Base-by-base conservation (phyloP, 1,140 invertebrate species). In the Drosophila kikkawai region DNA sequence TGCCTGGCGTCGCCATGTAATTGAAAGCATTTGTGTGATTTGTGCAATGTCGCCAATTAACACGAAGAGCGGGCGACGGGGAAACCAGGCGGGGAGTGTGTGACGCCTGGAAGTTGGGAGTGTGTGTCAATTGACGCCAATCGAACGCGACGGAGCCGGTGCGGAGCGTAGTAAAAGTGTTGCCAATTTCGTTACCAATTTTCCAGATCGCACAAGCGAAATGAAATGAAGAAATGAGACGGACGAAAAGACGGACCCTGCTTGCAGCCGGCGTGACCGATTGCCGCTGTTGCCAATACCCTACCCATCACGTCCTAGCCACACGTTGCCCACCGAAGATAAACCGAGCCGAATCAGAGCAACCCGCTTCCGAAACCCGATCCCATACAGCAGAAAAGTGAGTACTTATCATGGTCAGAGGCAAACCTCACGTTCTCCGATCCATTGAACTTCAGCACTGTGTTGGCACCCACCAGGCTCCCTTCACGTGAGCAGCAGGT, bases 1-100 rank as follows among this genome's bases (percentile, higher is more conserved):
- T 74, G 68, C 65, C 66, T 76, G 74, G 74, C 74, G 74, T 55
- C 70, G 55, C 84, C 78, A 65, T 82, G 86, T 82, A 91, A 88
- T 90, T 88, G 84, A 88, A 90, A 85, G 86, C 81, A 82, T 90
- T 91, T 88, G 81, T 85, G 81, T 85, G 87, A 88, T 91, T 91
- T 88, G 85, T 91, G 79, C 82, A 91, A 88, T 90, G 85, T 75
- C 83, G 80, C 75, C 75, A 85, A 91, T 88, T 88, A 85, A 44
- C 63, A 48, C 59, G 39, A 47, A 34, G 57, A 36, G 58, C 50
- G 56, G 57, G 56, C 17, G 47, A 19, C 15, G 47, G 29, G 17
- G 19, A 11, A 36, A 37, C 32, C 42, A 42, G 41, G 50, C 29
- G 13, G 56, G 50, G 45, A 65, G 61, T 55, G 71, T 57, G 76